Percentiles rank a stretch among this genome's conserved stretches.
phyloP scores from a whole-genome alignment of 23 tunicate genomes.

The Corella eumyota region DNA sequence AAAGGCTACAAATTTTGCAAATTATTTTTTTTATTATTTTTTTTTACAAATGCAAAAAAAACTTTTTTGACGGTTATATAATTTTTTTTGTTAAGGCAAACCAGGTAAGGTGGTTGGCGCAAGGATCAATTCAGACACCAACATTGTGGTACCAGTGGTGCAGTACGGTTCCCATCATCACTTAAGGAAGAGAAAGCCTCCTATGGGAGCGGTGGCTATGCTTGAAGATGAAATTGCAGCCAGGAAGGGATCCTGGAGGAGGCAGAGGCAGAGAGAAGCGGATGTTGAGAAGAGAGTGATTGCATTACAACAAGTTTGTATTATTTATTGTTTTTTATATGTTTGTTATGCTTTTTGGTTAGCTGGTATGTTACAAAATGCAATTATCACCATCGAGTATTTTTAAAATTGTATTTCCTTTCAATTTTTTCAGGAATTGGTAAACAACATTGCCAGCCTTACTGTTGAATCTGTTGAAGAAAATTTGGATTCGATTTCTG shows the following conservation, averaged over 20 bases:
- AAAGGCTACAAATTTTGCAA: too few species aligned
- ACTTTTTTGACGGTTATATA: background rate
- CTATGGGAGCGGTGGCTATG: constrained; percentile 76
- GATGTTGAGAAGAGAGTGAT: constrained; percentile 53
- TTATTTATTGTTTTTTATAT: too few species aligned
- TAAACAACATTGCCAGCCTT: constrained; percentile 24
- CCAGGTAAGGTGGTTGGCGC: constrained; percentile 88
- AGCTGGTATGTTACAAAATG: background rate
- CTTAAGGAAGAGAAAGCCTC: constrained; percentile 55
- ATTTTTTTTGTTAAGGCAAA: constrained; percentile 54
- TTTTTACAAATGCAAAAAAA: background rate
- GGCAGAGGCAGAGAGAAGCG: constrained; percentile 43
- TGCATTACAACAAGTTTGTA: constrained; percentile 37
- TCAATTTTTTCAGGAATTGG: constrained; percentile 51
- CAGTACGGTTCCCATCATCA: constrained; percentile 48
- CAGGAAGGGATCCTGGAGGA: constrained; percentile 71
- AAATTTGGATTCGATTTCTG: constrained; percentile 55
- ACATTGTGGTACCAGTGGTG: constrained; percentile 67
- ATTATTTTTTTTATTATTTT: too few species aligned
- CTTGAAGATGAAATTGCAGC: constrained; percentile 87
- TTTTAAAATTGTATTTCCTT: too few species aligned
- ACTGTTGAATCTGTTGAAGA: constrained; percentile 68
- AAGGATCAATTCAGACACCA: constrained; percentile 47
- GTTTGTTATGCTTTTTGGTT: background rate
- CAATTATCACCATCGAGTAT: too few species aligned